Conservation (phyloP, 1,140 invertebrate genomes). For the Planococcus citri region DNA sequence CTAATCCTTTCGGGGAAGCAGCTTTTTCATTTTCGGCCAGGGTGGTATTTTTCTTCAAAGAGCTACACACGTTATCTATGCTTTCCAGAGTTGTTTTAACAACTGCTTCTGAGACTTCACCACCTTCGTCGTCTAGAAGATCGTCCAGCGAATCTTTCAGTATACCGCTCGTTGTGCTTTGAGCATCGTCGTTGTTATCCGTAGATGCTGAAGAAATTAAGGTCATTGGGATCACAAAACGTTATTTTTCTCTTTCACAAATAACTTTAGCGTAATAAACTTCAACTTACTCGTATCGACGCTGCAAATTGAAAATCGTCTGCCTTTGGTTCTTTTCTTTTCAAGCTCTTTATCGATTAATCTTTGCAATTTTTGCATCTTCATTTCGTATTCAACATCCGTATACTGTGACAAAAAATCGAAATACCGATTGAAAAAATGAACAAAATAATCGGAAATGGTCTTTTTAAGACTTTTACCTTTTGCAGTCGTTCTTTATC, state of each 20-base stretch:
- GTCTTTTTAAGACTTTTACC: conserved; percentile 34
- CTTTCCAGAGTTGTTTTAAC: conserved; percentile 42
- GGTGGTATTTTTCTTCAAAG: background rate
- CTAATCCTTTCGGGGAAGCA: background rate
- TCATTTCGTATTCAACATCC: conserved; percentile 13
- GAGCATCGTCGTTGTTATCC: background rate
- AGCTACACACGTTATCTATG: conserved; percentile 32
- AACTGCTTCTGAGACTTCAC: conserved; percentile 43
- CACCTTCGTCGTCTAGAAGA: conserved; percentile 32
- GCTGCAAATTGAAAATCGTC: background rate
- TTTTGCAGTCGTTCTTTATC: conserved; percentile 58
- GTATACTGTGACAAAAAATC: background rate
- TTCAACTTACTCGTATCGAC: background rate
- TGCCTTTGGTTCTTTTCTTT: background rate
- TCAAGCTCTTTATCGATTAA: conserved; percentile 5
- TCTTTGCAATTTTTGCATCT: conserved; percentile 11
- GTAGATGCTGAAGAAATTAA: too few species aligned
- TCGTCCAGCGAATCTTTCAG: background rate
- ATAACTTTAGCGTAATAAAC: too few species aligned
- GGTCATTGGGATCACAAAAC: too few species aligned
- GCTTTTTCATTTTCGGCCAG: background rate
- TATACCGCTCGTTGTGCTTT: background rate
- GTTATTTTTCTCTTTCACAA: too few species aligned
- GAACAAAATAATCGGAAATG: too few species aligned
- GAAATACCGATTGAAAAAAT: background rate